A percentile compares a stretch with the other conserved stretches of the same genome.
Evolutionary conservation across 2,888 invertebrate genomes (phyloP).

Genomic region (Osedax fenrisi): DNA sequence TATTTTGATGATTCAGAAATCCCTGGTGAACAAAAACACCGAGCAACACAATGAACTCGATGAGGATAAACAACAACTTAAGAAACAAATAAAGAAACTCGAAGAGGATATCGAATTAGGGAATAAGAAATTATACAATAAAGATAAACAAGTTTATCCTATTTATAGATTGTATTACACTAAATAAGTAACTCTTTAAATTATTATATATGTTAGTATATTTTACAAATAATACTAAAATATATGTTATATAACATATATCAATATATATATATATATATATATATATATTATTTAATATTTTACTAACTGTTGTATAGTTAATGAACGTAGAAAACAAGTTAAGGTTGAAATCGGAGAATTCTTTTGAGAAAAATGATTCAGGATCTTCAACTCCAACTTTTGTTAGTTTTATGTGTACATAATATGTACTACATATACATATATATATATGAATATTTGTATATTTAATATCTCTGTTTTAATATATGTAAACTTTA

Average conservation of each 20-base stretch:
- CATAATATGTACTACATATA: not conserved
- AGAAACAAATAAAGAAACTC: not conserved
- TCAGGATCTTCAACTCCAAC: not conserved
- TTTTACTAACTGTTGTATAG: not conserved
- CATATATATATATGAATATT: not conserved
- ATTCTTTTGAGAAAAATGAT: not conserved
- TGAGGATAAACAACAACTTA: not conserved
- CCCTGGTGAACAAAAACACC: not conserved
- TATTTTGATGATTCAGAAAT: too few species aligned
- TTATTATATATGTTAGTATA: too few species aligned
- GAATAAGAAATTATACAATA: not conserved
- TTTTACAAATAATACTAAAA: too few species aligned
- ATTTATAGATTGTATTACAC: too few species aligned
- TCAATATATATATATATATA: too few species aligned
- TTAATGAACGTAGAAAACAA: not conserved
- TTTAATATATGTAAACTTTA: too few species aligned
- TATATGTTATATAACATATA: too few species aligned
- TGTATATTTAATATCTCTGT: not conserved
- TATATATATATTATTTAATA: too few species aligned
- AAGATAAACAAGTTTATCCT: not conserved
- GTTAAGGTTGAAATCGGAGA: not conserved
- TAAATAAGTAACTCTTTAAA: too few species aligned
- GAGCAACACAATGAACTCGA: not conserved
- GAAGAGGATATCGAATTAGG: not conserved
- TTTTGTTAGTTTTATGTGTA: not conserved